Evolutionary conservation across 2,797 vertebrate genomes (phyloP), one percentile per base, ranked within the genome.

Genomic region (Pempheris klunzingeri): DNA sequence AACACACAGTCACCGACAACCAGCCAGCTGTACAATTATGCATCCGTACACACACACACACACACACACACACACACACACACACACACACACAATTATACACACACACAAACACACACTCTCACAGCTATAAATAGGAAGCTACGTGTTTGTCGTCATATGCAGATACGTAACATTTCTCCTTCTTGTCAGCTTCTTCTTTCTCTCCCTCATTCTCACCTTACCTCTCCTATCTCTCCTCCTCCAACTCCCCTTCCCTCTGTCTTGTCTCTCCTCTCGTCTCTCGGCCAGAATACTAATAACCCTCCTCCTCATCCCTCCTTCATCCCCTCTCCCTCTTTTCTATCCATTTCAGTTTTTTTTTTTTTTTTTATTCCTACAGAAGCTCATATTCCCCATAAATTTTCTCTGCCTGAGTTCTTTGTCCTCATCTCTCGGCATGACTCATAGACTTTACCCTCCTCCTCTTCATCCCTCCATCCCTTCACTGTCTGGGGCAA

Each of bases 361-460:
- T 75, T 58, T 71, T 14, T 82, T 73, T 75, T 61, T 81, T 67
- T 71, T 80, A 74, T 72, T 87, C 77, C 73, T 61, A 65, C 67
- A 74, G 75, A 83, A 74, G 78, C 79, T 88, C 78, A 67, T 59
- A 74, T 84, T 84, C 72, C 78, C 73, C 86, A 88, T 83, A 85
- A 75, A 86, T 88, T 76, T 71, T 75, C 78, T 79, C 74, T 78
- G 86, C 82, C 73, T 87, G 71, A 81, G 68, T 82, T 82, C 60
- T 79, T 85, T 72, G 74, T 88, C 85, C 66, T 85, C 74, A 70
- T 82, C 74, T 81, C 66, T 82, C 78, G 55, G 84, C 39, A 57
- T 91, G 90, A 91, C 87, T 92, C 88, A 89, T 49, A 88, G 62
- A 77, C 78, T 78, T 74, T 49, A 13, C 63, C 67, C 57, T 47